Evolutionary conservation across 2,888 invertebrate genomes (phyloP).

Genomic region (Agrypnus murinus): DNA sequence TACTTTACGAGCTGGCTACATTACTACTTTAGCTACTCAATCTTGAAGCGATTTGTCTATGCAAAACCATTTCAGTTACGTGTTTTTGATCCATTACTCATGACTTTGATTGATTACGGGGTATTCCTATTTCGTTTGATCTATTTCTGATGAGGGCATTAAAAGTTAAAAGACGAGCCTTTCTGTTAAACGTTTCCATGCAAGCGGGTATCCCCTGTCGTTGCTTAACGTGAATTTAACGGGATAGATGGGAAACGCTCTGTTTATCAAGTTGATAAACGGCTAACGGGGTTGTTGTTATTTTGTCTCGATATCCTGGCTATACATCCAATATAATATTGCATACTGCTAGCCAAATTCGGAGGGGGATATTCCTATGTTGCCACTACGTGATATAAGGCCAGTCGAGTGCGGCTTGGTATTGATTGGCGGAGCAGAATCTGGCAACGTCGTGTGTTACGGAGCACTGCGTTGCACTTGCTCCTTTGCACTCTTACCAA

Average conservation of each 20-base stretch:
- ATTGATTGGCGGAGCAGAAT: constrained; percentile 66
- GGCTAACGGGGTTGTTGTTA: constrained; percentile 15
- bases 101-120: constrained; percentile 28
- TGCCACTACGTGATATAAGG: constrained; percentile 57
- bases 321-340: constrained; percentile 41
- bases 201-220: constrained; percentile 3
- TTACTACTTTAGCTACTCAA: constrained; percentile 19
- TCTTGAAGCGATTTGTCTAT: constrained; percentile 26
- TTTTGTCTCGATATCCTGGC: constrained; percentile 20
- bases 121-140: constrained; percentile 29
- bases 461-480: constrained; percentile 67
- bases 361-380: constrained; percentile 55
- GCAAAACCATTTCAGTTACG: constrained; percentile 30
- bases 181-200: constrained; percentile 4
- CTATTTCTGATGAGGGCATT: constrained; percentile 30
- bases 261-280: constrained; percentile 24
- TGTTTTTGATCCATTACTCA: constrained; percentile 29
- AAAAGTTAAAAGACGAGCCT: constrained; percentile 17
- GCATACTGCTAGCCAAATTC: constrained; percentile 49
- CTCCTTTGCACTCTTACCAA: constrained; percentile 37
- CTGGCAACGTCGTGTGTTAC: constrained; percentile 68
- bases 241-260: neutral
- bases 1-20: constrained; percentile 11
- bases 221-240: neutral
- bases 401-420: constrained; percentile 63